These are phyloP conservation scores for Enhydra lutris DNA, from an alignment of 2,113 vertebrate species.

Conservation along the genomic window DNA sequence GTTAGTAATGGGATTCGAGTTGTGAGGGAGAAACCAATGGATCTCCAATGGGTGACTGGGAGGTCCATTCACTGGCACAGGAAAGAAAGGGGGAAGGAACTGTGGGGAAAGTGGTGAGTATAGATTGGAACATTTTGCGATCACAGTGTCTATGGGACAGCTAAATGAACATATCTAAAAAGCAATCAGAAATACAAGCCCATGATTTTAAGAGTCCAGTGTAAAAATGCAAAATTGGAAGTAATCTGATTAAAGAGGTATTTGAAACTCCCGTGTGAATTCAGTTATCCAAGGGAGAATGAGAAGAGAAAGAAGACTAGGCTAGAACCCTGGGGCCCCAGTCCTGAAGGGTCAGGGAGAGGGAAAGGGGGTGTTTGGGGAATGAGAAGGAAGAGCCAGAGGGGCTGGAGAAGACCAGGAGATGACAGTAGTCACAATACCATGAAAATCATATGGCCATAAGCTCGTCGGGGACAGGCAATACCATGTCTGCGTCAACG, in stretches of 20 bases:
- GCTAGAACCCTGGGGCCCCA: neutral
- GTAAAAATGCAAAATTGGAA: constrained; percentile 12
- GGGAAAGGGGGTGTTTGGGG: neutral
- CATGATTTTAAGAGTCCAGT: neutral
- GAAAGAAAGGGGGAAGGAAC: neutral
- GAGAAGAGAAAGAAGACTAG: neutral
- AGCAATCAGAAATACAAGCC: neutral
- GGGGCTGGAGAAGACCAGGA: neutral
- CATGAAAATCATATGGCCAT: neutral
- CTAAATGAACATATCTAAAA: neutral
- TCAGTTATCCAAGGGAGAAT: neutral
- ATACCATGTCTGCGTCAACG: neutral
- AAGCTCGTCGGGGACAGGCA: neutral
- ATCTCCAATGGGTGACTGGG: neutral
- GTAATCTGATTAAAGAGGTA: neutral
- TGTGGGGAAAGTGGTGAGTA: neutral
- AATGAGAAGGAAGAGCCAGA: neutral
- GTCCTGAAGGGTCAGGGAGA: neutral
- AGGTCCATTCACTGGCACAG: neutral
- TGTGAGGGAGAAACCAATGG: neutral
- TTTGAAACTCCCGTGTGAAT: neutral
- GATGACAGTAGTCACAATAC: neutral
- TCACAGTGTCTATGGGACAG: neutral
- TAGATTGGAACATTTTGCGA: neutral
- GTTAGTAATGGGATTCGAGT: neutral